A percentile compares a stretch with the other conserved stretches of the same genome.
phyloP scores from a whole-genome alignment of 2,797 vertebrate genomes.

The Ataeniobius toweri region DNA sequence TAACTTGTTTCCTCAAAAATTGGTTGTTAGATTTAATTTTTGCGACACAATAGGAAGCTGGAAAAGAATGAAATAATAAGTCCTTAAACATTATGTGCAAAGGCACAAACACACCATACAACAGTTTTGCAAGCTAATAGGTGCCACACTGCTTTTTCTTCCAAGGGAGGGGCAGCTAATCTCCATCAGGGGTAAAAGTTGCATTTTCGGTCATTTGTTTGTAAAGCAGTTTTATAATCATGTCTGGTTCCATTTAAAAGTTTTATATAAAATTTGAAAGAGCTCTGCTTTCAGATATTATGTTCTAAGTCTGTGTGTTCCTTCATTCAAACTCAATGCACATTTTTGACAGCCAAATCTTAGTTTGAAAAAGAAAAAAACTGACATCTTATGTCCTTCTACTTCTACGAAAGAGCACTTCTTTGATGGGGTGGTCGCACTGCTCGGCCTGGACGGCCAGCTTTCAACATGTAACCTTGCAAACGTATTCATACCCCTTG shows the following conservation, averaged over 20 bases:
- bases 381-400: not conserved
- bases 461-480: no score
- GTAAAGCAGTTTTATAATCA: conserved; percentile 6
- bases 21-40: conserved; percentile 23
- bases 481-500: not conserved
- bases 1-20: conserved; percentile 30
- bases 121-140: conserved; percentile 49
- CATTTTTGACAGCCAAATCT: not conserved
- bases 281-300: conserved; percentile 15
- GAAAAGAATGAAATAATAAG: conserved; percentile 51
- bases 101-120: conserved; percentile 25
- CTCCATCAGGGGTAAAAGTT: conserved; percentile 35
- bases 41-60: conserved; percentile 37
- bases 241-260: conserved; percentile 15
- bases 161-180: conserved; percentile 21
- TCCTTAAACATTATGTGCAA: conserved; percentile 29
- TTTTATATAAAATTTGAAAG: conserved; percentile 30
- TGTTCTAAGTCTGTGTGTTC: conserved; percentile 8
- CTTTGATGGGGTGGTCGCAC: not conserved
- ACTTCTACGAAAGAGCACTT: not conserved
- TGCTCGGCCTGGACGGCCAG: not conserved
- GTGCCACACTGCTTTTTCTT: conserved; percentile 49
- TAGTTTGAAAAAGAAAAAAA: conserved; percentile 1
- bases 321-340: not conserved
- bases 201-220: conserved; percentile 47